These are phyloP conservation scores for Aphelenchoides fujianensis DNA, from an alignment of 1,140 invertebrate genomes.

Conservation along the genomic window DNA sequence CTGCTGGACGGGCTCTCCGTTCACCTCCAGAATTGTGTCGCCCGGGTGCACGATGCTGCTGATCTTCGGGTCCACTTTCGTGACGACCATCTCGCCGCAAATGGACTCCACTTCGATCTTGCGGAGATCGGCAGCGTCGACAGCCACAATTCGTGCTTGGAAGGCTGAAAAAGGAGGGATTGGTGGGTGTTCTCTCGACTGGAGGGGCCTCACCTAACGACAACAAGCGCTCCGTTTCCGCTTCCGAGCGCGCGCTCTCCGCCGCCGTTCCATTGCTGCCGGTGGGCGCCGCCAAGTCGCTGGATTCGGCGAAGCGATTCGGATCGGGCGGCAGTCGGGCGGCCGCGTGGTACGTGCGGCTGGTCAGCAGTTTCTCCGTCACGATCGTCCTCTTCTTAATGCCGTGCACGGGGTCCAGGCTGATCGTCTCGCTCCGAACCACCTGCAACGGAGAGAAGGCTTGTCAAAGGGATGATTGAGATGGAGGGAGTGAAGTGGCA, in stretches of 20 bases:
- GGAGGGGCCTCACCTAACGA: constrained; percentile 12
- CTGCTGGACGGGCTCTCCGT: constrained; percentile 48
- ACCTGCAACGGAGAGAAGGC: constrained; percentile 28
- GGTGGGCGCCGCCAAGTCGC: too few species aligned
- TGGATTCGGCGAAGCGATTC: background rate
- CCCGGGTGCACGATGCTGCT: constrained; percentile 48
- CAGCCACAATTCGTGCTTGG: constrained; percentile 21
- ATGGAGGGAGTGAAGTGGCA: background rate
- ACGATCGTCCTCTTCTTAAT: constrained; percentile 52
- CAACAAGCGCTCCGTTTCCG: background rate
- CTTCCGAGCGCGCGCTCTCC: constrained; percentile 2
- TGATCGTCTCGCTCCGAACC: constrained; percentile 39
- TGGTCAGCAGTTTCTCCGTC: constrained; percentile 48
- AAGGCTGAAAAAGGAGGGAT: constrained; percentile 16
- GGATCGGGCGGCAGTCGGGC: constrained; percentile 25
- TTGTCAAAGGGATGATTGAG: background rate
- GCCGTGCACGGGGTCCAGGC: constrained; percentile 49
- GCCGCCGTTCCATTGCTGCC: background rate
- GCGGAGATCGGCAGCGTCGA: constrained; percentile 20
- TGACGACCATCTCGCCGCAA: constrained; percentile 52
- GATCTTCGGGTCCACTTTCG: constrained; percentile 40
- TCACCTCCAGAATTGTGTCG: constrained; percentile 55
- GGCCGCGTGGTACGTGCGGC: constrained; percentile 36
- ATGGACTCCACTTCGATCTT: constrained; percentile 36
- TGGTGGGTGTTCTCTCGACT: constrained; percentile 13